phyloP scores from a whole-genome alignment of 2,113 vertebrate species.

The Aspidoscelis tigris region DNA sequence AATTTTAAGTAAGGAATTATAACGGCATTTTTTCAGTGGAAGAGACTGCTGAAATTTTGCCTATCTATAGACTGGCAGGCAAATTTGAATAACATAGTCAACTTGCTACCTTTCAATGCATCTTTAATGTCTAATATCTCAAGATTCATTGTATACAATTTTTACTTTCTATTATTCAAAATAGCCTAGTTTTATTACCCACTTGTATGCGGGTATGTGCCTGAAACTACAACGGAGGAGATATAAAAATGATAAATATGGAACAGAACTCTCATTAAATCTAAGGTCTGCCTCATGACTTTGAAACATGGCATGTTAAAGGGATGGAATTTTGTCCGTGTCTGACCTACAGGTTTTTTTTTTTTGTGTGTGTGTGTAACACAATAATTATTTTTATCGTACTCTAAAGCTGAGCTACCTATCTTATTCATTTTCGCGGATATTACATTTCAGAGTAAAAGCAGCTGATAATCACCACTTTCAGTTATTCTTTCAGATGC shows the following conservation, averaged over 20 bases:
- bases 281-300: neutral
- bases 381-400: neutral
- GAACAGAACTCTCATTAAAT: conserved; percentile 4
- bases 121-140: neutral
- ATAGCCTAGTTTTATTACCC: neutral
- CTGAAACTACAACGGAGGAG: neutral
- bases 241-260: conserved; percentile 16
- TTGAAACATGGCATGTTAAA: neutral
- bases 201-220: neutral
- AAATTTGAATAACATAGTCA: neutral
- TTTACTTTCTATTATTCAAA: neutral
- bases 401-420: neutral
- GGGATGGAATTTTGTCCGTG: neutral
- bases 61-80: neutral
- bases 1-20: too few species aligned
- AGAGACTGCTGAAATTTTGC: neutral
- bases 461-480: neutral
- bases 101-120: neutral
- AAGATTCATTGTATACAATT: neutral
- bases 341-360: neutral
- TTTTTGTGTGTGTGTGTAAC: too few species aligned
- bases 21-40: neutral
- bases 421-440: neutral
- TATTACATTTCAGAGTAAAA: neutral
- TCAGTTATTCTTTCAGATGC: neutral